Percentiles rank a stretch among this genome's conserved stretches.
These are phyloP conservation scores for Promerops cafer DNA, from an alignment of 2,113 vertebrate genomes.

Conservation along the genomic window DNA sequence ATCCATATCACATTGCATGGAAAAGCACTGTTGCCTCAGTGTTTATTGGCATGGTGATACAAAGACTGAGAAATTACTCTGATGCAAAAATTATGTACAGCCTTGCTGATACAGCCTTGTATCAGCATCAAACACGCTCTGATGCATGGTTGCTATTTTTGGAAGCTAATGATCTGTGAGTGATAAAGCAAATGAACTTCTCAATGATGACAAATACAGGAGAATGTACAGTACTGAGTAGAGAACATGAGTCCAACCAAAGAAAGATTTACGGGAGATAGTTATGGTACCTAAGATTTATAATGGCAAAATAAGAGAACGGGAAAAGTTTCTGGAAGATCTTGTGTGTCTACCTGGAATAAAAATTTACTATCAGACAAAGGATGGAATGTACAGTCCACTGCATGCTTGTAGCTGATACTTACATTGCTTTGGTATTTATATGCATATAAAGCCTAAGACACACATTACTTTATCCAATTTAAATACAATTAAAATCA, in stretches of 20 bases:
- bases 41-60: not conserved
- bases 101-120: not conserved
- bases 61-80: not conserved
- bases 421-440: not conserved
- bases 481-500: not conserved
- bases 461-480: not conserved
- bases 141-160: not conserved
- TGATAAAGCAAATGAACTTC: slow-evolving; percentile 23
- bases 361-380: not conserved
- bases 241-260: not conserved
- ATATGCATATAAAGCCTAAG: not conserved
- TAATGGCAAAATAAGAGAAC: not conserved
- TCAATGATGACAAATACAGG: slow-evolving; percentile 13
- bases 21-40: not conserved
- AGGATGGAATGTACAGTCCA: not conserved
- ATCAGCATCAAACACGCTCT: not conserved
- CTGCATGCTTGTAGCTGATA: not conserved
- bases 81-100: not conserved
- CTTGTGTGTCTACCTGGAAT: not conserved
- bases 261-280: not conserved
- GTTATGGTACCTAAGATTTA: not conserved
- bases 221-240: not conserved
- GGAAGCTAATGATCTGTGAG: not conserved
- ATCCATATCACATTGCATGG: not conserved
- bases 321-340: not conserved